phyloP scores from a whole-genome alignment of 2,797 vertebrate genomes.

The Dryobates pubescens region DNA sequence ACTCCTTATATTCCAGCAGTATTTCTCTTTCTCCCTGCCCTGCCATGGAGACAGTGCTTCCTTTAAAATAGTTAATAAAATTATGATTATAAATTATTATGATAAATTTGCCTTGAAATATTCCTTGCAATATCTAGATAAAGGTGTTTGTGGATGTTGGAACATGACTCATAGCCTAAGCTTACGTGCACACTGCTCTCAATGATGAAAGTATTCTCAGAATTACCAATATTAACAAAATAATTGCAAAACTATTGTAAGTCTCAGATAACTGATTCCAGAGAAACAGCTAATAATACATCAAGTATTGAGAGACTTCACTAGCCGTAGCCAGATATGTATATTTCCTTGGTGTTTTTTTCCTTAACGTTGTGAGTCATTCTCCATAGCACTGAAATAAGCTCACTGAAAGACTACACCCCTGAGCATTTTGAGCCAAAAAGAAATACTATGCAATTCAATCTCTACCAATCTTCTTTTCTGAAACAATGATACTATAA shows the following conservation, averaged over 20 bases:
- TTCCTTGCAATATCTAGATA: not conserved
- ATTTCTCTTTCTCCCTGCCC: not conserved
- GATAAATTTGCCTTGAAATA: not conserved
- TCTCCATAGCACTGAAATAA: not conserved
- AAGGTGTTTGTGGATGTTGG: not conserved
- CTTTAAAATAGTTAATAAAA: not conserved
- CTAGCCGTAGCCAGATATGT: not conserved
- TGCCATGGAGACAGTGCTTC: not conserved
- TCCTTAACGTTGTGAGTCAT: not conserved
- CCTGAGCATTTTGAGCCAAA: rapidly evolving
- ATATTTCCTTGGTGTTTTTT: not conserved
- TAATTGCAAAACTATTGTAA: not conserved
- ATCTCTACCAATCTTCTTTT: not conserved
- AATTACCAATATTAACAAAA: not conserved
- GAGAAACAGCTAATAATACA: not conserved
- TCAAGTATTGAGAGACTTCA: not conserved
- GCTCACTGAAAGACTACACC: not conserved
- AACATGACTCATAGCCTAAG: not conserved
- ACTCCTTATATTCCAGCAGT: not conserved
- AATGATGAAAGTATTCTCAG: not conserved
- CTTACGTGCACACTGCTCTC: not conserved
- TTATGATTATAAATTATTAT: not conserved
- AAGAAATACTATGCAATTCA: not conserved
- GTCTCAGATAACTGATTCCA: not conserved
- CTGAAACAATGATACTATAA: not conserved